Conservation (phyloP, 2,113 vertebrate genomes). For the Apeltes quadracus region DNA sequence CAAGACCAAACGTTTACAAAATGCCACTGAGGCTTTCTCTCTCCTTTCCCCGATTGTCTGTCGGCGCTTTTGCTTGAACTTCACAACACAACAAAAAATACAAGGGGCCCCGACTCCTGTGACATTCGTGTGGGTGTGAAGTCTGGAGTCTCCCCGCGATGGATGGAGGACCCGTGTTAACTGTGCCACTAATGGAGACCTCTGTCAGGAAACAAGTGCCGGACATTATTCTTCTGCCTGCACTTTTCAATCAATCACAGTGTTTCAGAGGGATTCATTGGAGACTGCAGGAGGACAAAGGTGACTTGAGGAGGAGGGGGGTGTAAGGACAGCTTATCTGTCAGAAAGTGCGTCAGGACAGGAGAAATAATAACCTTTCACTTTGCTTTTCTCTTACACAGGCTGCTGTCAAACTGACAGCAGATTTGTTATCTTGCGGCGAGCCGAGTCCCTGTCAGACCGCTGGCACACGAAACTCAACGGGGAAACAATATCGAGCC, state of each 20-base stretch:
- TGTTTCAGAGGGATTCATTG: slow-evolving; percentile 51
- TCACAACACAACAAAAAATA: slow-evolving; percentile 42
- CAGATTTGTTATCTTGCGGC: slow-evolving; percentile 43
- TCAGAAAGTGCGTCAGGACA: slow-evolving; percentile 64
- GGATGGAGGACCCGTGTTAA: slow-evolving; percentile 59
- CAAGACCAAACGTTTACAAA: slow-evolving; percentile 61
- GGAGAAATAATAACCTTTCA: slow-evolving; percentile 68
- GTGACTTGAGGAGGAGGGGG: slow-evolving; percentile 40
- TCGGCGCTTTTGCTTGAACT: slow-evolving; percentile 57
- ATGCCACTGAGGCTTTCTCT: slow-evolving; percentile 56
- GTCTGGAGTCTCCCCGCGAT: slow-evolving; percentile 41
- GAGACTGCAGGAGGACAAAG: slow-evolving; percentile 53
- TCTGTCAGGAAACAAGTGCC: slow-evolving; percentile 62
- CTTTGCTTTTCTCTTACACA: slow-evolving; percentile 52
- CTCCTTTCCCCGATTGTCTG: slow-evolving; percentile 39
- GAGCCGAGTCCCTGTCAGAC: slow-evolving; percentile 32
- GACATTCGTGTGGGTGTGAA: slow-evolving; percentile 72
- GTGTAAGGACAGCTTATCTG: slow-evolving; percentile 62
- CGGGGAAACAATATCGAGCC: slow-evolving; percentile 9
- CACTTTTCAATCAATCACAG: slow-evolving; percentile 68
- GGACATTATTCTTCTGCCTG: slow-evolving; percentile 62
- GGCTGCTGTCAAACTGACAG: slow-evolving; percentile 54
- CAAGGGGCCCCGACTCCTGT: slow-evolving; percentile 52
- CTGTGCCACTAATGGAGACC: slow-evolving; percentile 58
- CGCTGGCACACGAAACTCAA: slow-evolving; percentile 17